Evolutionary conservation across 2,113 vertebrate genomes (phyloP), one percentile per base, ranked within the genome.

Genomic region (Dasypus novemcinctus): DNA sequence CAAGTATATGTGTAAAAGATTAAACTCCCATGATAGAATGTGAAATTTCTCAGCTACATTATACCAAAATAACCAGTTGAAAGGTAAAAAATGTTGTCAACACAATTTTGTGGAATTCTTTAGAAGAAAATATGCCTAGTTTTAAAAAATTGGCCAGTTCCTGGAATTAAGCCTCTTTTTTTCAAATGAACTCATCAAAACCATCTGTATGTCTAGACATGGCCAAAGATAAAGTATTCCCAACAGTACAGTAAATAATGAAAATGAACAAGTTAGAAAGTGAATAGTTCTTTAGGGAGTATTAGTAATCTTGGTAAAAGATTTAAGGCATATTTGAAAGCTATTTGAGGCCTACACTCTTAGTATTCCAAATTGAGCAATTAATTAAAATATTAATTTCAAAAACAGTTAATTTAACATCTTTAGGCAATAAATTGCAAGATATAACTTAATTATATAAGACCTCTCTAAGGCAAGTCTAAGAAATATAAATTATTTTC

Each of bases 141-240:
- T 91, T 43, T 4, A 17, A 54, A 68, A 91, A 95, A 92, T 80
- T 94, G 81, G 29, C 63, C 78, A 89, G 90, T 91, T 97, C 61
- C 78, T 81, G 85, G 86, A 94, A 85, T 85, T 88, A 88, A 90
- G 33, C 18, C 63, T 93, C 74, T 84, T 97, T 94, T 17, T 57
- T 91, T 91, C 41, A 85, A 93, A 84, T 68, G 54, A 82, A 86
- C 59, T 88, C 94, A 95, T 96, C 79, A 89, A 95, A 97, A 94
- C 86, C 93, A 97, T 95, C 92, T 96, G 93, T 82, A 52, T 46
- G 87, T 97, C 89, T 94, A 97, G 93, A 96, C 93, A 66, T 31
- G 85, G 93, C 87, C 80, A 66, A 96, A 75, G 92, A 88, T 80
- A 88, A 95, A 92, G n/a, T 83, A 71, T 41, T 78, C 90, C 88